Conservation (phyloP, 2,797 vertebrate genomes). For the Intellagama lesueurii region DNA sequence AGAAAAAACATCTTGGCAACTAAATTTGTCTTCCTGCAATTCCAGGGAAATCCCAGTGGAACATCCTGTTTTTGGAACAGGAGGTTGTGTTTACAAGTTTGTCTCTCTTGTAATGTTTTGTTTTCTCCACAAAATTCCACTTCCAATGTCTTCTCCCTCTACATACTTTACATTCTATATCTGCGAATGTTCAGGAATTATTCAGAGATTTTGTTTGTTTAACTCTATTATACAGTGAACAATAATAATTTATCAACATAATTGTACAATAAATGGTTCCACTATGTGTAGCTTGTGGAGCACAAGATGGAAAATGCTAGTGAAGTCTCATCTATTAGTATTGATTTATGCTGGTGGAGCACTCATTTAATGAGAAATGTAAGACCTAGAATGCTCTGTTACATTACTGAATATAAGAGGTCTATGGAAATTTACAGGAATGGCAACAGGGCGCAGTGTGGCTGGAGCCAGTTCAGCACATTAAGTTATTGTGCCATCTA, state of each 20-base stretch:
- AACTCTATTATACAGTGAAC: too few species aligned
- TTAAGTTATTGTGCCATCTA: constrained; percentile 39
- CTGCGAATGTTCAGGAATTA: neutral
- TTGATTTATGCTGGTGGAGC: constrained; percentile 1
- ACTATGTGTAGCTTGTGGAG: neutral
- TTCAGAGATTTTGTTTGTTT: neutral
- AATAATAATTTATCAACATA: neutral
- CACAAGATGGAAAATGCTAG: neutral
- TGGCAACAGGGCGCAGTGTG: fast-evolving
- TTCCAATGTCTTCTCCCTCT: neutral
- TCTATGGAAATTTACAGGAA: constrained; percentile 63
- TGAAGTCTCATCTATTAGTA: neutral
- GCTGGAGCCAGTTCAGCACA: neutral
- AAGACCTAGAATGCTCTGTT: constrained; percentile 11
- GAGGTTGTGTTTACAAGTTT: too few species aligned
- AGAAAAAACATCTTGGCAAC: neutral
- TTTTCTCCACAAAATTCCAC: too few species aligned
- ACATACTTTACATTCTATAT: neutral
- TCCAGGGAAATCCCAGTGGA: neutral
- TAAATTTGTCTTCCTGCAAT: neutral
- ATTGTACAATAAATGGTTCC: neutral
- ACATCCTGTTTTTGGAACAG: too few species aligned
- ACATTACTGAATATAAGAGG: constrained; percentile 49
- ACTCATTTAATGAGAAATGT: constrained; percentile 17
- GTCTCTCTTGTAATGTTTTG: neutral